Conservation (phyloP, 1,140 invertebrate genomes). For the Ips typographus region DNA sequence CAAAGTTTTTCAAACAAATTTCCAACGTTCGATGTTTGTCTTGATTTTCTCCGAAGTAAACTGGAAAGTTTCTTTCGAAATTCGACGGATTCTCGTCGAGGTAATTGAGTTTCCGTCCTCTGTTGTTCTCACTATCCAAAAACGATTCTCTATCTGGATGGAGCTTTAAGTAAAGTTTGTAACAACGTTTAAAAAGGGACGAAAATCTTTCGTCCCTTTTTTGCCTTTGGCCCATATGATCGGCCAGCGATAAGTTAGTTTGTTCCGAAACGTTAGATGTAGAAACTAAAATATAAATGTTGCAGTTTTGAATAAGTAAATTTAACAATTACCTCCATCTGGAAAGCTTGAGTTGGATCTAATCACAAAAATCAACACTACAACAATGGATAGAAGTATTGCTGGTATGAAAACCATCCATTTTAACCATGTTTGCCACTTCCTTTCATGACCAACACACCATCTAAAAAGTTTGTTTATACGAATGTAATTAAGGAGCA, state of each 20-base stretch:
- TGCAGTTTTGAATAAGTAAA: too few relatives aligned
- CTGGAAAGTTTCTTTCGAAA: constrained; percentile 20
- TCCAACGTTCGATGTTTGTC: neutral
- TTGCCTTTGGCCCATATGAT: constrained; percentile 12
- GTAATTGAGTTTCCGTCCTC: constrained; percentile 30
- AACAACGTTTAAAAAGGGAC: constrained; percentile 31
- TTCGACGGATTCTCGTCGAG: constrained; percentile 27
- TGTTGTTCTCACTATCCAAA: constrained; percentile 28
- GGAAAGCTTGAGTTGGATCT: constrained; percentile 1
- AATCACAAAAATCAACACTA: constrained; percentile 38
- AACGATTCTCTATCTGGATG: constrained; percentile 26
- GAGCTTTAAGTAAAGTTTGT: constrained; percentile 31
- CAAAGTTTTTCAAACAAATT: too few relatives aligned
- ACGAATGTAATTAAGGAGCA: constrained; percentile 1
- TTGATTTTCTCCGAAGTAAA: constrained; percentile 19
- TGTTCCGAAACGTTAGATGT: too few relatives aligned
- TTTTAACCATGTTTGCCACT: constrained; percentile 46
- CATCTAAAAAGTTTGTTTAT: constrained; percentile 40
- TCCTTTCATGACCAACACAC: constrained; percentile 46
- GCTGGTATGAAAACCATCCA: constrained; percentile 44
- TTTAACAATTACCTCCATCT: too few relatives aligned
- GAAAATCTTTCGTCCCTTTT: constrained; percentile 32
- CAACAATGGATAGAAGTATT: constrained; percentile 40
- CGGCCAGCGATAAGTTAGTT: constrained; percentile 1
- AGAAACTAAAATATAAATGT: too few relatives aligned